Evolutionary conservation across 1,140 invertebrate genomes (phyloP).

Genomic region (Pomacea maculata): DNA sequence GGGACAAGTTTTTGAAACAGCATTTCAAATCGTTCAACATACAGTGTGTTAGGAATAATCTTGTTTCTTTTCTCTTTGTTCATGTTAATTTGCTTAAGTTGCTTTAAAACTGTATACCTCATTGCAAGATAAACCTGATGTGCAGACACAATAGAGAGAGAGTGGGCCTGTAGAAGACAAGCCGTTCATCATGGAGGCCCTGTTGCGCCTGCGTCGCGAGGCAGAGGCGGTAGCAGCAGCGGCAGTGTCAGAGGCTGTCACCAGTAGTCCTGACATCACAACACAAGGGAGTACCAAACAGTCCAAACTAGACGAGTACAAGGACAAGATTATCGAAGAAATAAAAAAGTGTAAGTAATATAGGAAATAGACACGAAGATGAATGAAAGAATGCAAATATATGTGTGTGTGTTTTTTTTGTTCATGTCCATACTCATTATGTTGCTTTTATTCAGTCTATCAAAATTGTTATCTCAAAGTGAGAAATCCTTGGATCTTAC

Average conservation of each 20-base stretch:
- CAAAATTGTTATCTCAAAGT: no score
- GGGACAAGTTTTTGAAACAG: background rate
- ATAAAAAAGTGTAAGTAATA: slow-evolving; percentile 46
- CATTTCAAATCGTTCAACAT: background rate
- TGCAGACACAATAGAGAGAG: background rate
- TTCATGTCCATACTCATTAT: no score
- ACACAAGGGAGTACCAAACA: slow-evolving; percentile 21
- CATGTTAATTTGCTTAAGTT: background rate
- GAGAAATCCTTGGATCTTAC: no score
- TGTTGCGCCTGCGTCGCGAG: slow-evolving; percentile 30
- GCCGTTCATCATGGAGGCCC: slow-evolving; percentile 31
- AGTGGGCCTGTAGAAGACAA: background rate
- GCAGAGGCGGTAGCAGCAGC: slow-evolving; percentile 23
- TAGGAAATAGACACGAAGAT: slow-evolving; percentile 1
- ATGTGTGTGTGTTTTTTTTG: background rate
- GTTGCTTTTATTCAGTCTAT: no score
- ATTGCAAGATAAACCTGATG: background rate
- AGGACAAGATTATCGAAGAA: slow-evolving; percentile 44
- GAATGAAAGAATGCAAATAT: background rate
- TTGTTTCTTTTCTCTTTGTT: background rate
- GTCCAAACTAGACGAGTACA: slow-evolving; percentile 39
- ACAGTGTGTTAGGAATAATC: background rate
- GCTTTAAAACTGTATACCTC: background rate
- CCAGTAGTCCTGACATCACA: slow-evolving; percentile 8
- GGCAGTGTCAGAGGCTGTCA: slow-evolving; percentile 11